Evolutionary conservation across 2,113 vertebrate species (phyloP).

Genomic region (Azemiops feae): DNA sequence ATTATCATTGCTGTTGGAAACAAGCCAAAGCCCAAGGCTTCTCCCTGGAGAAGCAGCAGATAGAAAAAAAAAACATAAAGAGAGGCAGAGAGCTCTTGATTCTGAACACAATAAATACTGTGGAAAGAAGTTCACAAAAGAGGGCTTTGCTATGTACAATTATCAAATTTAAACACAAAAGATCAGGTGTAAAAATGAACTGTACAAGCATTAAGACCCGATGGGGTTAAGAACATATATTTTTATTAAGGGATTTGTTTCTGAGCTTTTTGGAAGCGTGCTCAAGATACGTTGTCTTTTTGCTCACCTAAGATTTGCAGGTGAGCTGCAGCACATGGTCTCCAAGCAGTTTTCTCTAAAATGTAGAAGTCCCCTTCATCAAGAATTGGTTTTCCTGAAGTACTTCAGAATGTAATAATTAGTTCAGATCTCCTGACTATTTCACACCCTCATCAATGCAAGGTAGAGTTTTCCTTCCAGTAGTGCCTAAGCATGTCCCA

Average conservation of each 20-base stretch:
- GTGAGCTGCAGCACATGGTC: neutral
- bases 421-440: neutral
- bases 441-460: neutral
- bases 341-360: neutral
- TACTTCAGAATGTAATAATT: neutral
- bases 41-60: neutral
- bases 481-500: neutral
- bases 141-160: neutral
- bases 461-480: neutral
- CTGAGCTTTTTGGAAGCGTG: neutral
- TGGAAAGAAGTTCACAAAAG: neutral
- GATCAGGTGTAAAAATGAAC: neutral
- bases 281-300: neutral
- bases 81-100: neutral
- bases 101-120: neutral
- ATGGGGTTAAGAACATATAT: neutral
- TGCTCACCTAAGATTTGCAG: neutral
- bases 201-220: neutral
- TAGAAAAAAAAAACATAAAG: neutral
- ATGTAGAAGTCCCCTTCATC: neutral
- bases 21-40: neutral
- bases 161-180: neutral
- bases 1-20: conserved; percentile 14
- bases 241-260: neutral
- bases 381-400: neutral